Base-by-base conservation (phyloP, 2,113 vertebrate genomes). In the Plotosus lineatus region DNA sequence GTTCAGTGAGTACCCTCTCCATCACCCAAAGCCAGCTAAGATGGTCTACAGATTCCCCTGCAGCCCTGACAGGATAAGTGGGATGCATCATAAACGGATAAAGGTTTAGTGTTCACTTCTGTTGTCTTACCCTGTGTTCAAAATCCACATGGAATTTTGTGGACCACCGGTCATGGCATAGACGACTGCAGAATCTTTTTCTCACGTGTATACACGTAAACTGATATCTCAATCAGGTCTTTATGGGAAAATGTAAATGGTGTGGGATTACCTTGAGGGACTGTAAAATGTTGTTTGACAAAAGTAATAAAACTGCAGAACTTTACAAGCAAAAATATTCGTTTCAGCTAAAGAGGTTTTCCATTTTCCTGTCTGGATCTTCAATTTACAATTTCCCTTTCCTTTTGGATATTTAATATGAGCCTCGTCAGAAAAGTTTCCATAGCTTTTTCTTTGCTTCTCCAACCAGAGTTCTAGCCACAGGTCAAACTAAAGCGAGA, bases 321-420 rank as follows among this genome's bases (percentile, higher is more conserved):
- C 10, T 58, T 90, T 88, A 89, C 83, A 84, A 83, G 75, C 75
- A 71, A 72, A 89, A 90, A 83, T 84, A 88, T 89, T 89, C 75
- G 82, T 83, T 89, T 87, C 48, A 90, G 69, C 89, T 89, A 87
- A 90, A 88, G 88, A 88, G 90, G 80, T 84, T 91, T 92, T 92
- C 91, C 90, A 88, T 91, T 87, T 90, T 89, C 84, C 84, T 8
- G 89, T 91, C 91, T 93, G 91, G 90, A 91, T 90, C 88, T 90
- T 90, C 86, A 89, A 88, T 93, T 91, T 87, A 89, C 88, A 71
- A 72, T 87, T 90, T 90, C 87, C 85, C 73, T 78, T 90, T 87
- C 82, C 88, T 85, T 83, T 90, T 56, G 83, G 91, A 91, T 86
- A 93, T 92, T 92, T 89, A 90, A 92, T 89, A 91, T 87, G 75